Base-by-base conservation (phyloP, 2,113 vertebrate genomes). In the Silurus glanis region DNA sequence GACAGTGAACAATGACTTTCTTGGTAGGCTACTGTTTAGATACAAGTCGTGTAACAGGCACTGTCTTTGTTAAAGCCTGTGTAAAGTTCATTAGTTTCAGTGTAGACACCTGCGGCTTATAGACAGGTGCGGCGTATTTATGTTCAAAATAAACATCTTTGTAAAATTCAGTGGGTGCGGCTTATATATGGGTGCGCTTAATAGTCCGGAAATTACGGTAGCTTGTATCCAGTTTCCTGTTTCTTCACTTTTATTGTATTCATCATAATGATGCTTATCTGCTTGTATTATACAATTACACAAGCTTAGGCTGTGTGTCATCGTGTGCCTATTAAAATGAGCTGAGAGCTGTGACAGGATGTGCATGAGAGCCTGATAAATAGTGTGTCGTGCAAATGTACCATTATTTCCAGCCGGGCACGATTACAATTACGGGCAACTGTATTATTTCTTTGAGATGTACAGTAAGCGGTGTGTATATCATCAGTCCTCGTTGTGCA, bases 341-440 rank as follows among this genome's bases (percentile, higher is more conserved):
- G 12, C 37, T 37, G 56, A 10, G 12, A 17, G 0, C 19, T 14
- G 19, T 66, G 83, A 82, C 21, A 10, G 55, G 61, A 53, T 51
- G 6, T 7, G 37, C 58, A 4, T 71, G 37, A 53, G 62, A 64
- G 53, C 8, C 9, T 78, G 28, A 53, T 23, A 37, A 37, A 72
- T 10, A 61, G 58, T 59, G 23, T 61, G 37, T 37, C 82, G 78
- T 76, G 28, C 58, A 51, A 56, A 80, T 37, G 49, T 51, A 19
- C 64, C 28, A 16, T 14, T 86, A 59, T 76, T 85, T 88, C 59
- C 59, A 82, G 67, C 37, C 49, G 17, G 47, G 2, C 17, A 75
- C 16, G 28, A 81, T 78, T 58, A 89, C 62, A 80, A 37, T 37
- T 37, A 37, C 37, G 37, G 37, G 9, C 28, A 61, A 45, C 78